phyloP scores from a whole-genome alignment of 1,140 invertebrate genomes.

The Ericerus pela region DNA sequence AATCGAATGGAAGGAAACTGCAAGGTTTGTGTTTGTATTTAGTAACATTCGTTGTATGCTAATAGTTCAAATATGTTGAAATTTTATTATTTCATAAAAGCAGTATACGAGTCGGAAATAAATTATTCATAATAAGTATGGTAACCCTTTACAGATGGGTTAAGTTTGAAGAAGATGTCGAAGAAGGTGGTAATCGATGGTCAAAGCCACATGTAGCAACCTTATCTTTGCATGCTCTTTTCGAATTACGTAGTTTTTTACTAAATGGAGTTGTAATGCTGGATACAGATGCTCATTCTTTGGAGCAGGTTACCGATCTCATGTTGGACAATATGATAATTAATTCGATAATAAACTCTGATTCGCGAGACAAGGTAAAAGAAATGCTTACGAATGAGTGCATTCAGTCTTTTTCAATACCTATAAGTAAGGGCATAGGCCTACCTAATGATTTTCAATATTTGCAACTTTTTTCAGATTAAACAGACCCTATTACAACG shows the following conservation, averaged over 20 bases:
- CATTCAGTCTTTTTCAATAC: not conserved
- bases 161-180: constrained; percentile 88
- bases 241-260: constrained; percentile 71
- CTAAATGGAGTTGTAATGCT: constrained; percentile 80
- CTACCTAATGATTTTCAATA: too few relatives aligned
- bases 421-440: too few relatives aligned
- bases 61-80: too few relatives aligned
- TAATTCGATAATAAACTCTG: constrained; percentile 53
- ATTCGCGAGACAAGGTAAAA: constrained; percentile 57
- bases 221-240: constrained; percentile 78
- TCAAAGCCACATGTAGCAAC: constrained; percentile 80
- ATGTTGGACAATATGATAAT: constrained; percentile 84
- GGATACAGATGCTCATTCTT: constrained; percentile 69
- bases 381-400: not conserved
- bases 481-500: constrained; percentile 74
- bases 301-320: constrained; percentile 79
- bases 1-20: constrained; percentile 87
- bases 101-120: too few relatives aligned
- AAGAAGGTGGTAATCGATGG: constrained; percentile 74
- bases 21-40: too few relatives aligned
- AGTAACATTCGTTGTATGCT: too few relatives aligned
- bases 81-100: too few relatives aligned
- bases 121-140: too few relatives aligned
- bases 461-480: too few relatives aligned
- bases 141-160: constrained; percentile 91